A percentile compares a stretch with the other conserved stretches of the same genome.
Evolutionary conservation across 2,113 vertebrate species (phyloP).

Genomic region (Sakesphorus luctuosus): DNA sequence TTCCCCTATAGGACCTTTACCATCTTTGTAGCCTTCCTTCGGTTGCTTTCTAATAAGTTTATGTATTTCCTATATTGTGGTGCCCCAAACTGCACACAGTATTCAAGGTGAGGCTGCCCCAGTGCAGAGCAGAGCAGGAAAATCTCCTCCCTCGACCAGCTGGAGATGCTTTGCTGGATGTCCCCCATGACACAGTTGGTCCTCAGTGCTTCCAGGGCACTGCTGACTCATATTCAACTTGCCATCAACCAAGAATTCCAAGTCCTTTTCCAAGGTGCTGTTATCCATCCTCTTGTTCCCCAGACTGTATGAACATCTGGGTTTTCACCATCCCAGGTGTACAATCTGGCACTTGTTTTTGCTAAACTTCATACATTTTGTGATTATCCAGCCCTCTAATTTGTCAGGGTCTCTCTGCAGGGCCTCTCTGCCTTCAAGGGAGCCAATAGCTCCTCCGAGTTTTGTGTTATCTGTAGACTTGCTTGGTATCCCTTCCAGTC

Average conservation of each 20-base stretch:
- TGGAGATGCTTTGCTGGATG: background rate
- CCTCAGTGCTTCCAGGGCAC: background rate
- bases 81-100: fast-evolving
- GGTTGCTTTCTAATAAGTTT: background rate
- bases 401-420: background rate
- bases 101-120: fast-evolving
- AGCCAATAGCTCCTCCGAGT: background rate
- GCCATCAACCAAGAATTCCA: too few relatives aligned
- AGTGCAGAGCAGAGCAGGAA: fast-evolving
- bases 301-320: too few relatives aligned
- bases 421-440: background rate
- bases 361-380: background rate
- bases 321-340: background rate
- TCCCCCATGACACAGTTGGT: fast-evolving
- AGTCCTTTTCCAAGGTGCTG: background rate
- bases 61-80: background rate
- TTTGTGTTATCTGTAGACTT: background rate
- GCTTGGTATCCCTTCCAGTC: background rate
- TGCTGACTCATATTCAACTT: background rate
- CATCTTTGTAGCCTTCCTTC: background rate
- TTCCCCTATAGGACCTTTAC: background rate
- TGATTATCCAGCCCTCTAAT: background rate
- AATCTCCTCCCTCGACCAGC: fast-evolving
- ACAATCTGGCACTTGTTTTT: background rate
- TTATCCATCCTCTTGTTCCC: background rate